phyloP scores from a whole-genome alignment of 2,113 vertebrate genomes.

The Noctilio leporinus region DNA sequence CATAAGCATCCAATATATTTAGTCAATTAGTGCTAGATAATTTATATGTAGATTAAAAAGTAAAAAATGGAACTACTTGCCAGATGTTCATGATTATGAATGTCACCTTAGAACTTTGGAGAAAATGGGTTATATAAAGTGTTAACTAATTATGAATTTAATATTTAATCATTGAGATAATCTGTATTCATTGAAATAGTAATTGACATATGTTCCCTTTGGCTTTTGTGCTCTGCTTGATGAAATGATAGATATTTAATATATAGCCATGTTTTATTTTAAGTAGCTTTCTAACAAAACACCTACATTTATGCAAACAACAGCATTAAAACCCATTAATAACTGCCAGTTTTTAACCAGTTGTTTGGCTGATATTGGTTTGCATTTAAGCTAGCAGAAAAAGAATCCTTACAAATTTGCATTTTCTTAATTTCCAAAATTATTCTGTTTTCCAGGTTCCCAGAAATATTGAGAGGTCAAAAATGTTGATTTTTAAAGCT shows the following conservation, averaged over 20 bases:
- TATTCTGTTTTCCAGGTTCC: background rate
- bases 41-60: background rate
- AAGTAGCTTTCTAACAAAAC: background rate
- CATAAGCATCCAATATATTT: background rate
- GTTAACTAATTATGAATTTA: slow-evolving; percentile 9
- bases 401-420: background rate
- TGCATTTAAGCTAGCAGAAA: background rate
- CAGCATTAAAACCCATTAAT: background rate
- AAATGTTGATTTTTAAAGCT: background rate
- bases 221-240: background rate
- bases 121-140: background rate
- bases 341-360: background rate
- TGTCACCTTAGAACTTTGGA: slow-evolving; percentile 5
- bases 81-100: slow-evolving; percentile 4
- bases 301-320: background rate
- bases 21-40: background rate
- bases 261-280: slow-evolving; percentile 16
- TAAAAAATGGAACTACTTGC: background rate
- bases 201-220: slow-evolving; percentile 29
- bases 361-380: background rate
- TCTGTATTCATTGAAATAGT: slow-evolving; percentile 32
- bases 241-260: slow-evolving; percentile 21
- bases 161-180: slow-evolving; percentile 7
- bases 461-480: background rate
- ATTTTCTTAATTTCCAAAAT: background rate